Evolutionary conservation across 2,797 vertebrate species (phyloP), one percentile per base, ranked within the genome.

Genomic region (Lates japonicus): DNA sequence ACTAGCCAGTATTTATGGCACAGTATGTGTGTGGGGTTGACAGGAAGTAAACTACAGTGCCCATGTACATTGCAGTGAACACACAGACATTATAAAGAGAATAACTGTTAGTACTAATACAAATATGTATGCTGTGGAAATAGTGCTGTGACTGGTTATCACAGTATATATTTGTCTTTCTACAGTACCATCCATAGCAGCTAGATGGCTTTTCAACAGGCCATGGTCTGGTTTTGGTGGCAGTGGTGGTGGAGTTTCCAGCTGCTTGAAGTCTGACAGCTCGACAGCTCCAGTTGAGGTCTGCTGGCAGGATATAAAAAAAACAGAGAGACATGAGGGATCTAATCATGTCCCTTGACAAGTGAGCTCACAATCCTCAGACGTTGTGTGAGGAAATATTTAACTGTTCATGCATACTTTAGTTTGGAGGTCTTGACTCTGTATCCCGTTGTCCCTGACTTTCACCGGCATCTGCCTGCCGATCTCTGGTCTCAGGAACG

Each of bases 221-320:
- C 95, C 86, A 33, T 96, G 96, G 64, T 98, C 96, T 57, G 95
- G 95, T 93, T 98, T 98, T 5, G 97, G 93, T 69, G 97, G 97
- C 70, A 98, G 93, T 0, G 97, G 93, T 0, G 97, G 97, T 42
- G 97, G 97, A 74, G 94, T 90, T 76, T 96, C 96, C 87, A 92
- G 57, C 1, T 88, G 93, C 87, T 97, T 96, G 82, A 95, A 94
- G 59, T 97, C 96, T 76, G 97, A 92, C 75, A 92, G 94, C 76
- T 97, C 96, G 80, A 96, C 89, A 81, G 95, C 96, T 86, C 95
- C 92, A 70, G 95, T 94, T 71, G 96, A 97, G 93, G 96, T 74
- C 39, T 77, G 71, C 93, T 93, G 88, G 22, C 66, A 76, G 60
- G 44, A 79, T 20, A 70, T 4, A 59, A 54, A 39, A 74, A 46